Evolutionary conservation across 2,888 invertebrate species (phyloP).

Genomic region (Coecobrya sp.): DNA sequence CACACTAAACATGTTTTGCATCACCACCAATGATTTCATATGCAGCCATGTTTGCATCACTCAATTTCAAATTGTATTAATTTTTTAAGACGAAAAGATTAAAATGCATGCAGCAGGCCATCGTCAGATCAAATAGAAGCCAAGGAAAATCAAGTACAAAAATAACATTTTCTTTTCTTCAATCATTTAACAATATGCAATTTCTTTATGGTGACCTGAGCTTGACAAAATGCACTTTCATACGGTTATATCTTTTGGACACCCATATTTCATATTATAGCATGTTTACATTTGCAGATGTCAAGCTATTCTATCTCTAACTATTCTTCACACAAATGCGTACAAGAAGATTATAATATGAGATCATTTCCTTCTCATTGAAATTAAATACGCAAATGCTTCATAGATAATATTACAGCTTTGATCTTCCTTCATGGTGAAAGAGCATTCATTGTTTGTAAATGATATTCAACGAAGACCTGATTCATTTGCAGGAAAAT

Average conservation of each 20-base stretch:
- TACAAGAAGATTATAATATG: background rate
- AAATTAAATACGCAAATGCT: background rate
- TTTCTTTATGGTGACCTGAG: background rate
- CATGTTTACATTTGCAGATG: too few species aligned
- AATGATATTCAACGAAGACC: background rate
- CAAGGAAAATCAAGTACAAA: background rate
- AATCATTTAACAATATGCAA: background rate
- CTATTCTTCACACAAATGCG: background rate
- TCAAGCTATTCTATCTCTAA: background rate
- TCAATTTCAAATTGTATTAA: constrained; percentile 22
- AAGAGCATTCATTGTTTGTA: background rate
- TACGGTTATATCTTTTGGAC: background rate
- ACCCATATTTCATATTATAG: background rate
- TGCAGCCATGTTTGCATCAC: constrained; percentile 48
- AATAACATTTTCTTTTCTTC: background rate
- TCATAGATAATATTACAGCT: background rate
- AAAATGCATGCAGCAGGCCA: background rate
- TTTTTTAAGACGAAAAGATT: constrained; percentile 2
- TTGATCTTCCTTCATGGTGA: background rate
- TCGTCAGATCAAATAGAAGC: background rate
- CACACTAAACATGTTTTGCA: constrained; percentile 42
- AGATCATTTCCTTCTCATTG: constrained; percentile 10
- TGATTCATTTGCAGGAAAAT: constrained; percentile 46
- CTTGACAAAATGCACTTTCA: constrained; percentile 9
- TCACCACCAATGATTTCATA: constrained; percentile 50